Percentiles rank a stretch among this genome's conserved stretches.
phyloP scores from a whole-genome alignment of 2,888 invertebrate genomes.

The Euplexia lucipara region DNA sequence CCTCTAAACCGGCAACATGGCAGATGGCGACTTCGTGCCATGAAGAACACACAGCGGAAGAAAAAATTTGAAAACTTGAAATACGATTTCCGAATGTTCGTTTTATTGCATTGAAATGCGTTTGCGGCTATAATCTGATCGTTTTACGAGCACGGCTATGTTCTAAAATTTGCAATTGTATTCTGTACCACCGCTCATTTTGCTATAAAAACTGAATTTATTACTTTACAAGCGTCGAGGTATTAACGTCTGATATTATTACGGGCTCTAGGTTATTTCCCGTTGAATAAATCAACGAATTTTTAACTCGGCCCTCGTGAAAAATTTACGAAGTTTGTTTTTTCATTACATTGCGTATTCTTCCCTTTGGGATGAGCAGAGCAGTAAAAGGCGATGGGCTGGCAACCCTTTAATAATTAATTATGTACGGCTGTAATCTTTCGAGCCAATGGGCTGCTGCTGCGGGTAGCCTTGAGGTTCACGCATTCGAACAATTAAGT shows the following conservation, averaged over 20 bases:
- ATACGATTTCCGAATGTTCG: slow-evolving; percentile 80
- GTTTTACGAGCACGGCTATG: slow-evolving; percentile 78
- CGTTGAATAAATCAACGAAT: slow-evolving; percentile 68
- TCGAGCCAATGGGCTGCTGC: slow-evolving; percentile 46
- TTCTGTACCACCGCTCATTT: slow-evolving; percentile 72
- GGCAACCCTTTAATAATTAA: slow-evolving; percentile 62
- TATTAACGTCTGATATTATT: slow-evolving; percentile 68
- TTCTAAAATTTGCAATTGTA: slow-evolving; percentile 78
- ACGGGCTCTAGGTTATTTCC: slow-evolving; percentile 63
- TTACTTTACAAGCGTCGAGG: slow-evolving; percentile 67
- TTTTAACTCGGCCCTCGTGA: slow-evolving; percentile 62
- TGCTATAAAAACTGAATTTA: slow-evolving; percentile 70
- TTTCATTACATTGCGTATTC: slow-evolving; percentile 62
- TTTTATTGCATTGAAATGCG: slow-evolving; percentile 84
- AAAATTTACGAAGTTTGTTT: slow-evolving; percentile 65
- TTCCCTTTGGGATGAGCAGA: slow-evolving; percentile 62
- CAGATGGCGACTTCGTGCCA: slow-evolving; percentile 70
- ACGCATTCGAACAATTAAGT: slow-evolving; percentile 11
- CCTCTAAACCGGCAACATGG: slow-evolving; percentile 68
- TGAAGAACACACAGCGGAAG: slow-evolving; percentile 57
- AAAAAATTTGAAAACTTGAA: slow-evolving; percentile 80
- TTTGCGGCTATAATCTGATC: slow-evolving; percentile 83
- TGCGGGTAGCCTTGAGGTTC: slow-evolving; percentile 15
- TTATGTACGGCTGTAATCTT: slow-evolving; percentile 62
- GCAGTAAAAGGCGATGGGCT: slow-evolving; percentile 59